Base-by-base conservation (phyloP, 37 sponge, comb jelly and placozoan species). In the Crambe crambe region DNA sequence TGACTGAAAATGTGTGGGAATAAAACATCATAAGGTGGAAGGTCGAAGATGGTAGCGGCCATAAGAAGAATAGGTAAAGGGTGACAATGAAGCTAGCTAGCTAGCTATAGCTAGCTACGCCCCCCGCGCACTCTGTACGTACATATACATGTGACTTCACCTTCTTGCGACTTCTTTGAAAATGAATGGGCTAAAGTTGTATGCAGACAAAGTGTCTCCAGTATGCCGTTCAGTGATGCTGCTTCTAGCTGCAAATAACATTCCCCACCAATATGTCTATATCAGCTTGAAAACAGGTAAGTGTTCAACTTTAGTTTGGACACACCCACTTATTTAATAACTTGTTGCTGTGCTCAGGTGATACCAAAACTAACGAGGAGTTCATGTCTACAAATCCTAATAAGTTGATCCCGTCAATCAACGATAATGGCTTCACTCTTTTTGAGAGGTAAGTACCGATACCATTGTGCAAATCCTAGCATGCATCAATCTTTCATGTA, bases 371-470 rank as follows among this genome's bases (percentile, higher is more conserved):
- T 0, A 74, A 75, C 41, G 51, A 36, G 30, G 77, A 75, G 42
- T 64, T 89, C 0, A 68, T 3, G 22, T 42, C 76, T 9, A 59
- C 80, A 67, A 84, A 84, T 32, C 85, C 90, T 12, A 63, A 59
- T 42, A 74, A 30, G 41, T 37, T 23, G 56, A 35, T 89, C 4
- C 90, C 90, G 26, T 68, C 81, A 23, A 68, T 89, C 2, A 72
- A 85, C 10, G 90, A 89, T 44, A 80, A 89, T 80, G 90, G 90
- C 4, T 84, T 84, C 62, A 39, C 47, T n/a, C 21, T 89, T 37
- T 80, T 75, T 70, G 90, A 89, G 35, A 89, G 90, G 90, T 84
- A 68, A 36, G 15, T 68, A 68, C 25, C 25, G 21, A 23, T 21
- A 68, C 29, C 10, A 37, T 68, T 26, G 6, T n/a, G 64, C 27